Percentiles rank a stretch among this genome's conserved stretches.
These are phyloP conservation scores for Magallana angulata DNA, from an alignment of 1,140 invertebrate genomes.

Conservation along the genomic window DNA sequence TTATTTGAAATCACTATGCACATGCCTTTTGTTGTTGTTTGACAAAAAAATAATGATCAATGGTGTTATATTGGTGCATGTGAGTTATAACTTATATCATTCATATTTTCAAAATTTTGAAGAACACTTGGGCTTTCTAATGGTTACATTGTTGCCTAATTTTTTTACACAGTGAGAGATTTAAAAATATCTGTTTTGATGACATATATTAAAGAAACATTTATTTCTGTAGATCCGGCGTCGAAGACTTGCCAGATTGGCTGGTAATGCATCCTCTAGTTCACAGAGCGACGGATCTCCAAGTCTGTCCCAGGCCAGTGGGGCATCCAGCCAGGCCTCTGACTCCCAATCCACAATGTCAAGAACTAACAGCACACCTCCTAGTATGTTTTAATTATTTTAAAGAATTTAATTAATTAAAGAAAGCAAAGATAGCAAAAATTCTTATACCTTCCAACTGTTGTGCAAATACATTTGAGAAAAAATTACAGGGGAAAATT, in stretches of 20 bases:
- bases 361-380: constrained; percentile 32
- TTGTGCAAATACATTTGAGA: no score
- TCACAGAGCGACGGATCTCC: background rate
- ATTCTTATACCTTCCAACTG: no score
- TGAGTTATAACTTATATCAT: no score
- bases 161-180: no score
- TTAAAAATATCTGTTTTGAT: background rate
- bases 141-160: no score
- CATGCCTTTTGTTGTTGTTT: background rate
- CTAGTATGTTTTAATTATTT: constrained; percentile 4
- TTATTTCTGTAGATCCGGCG: constrained; percentile 83
- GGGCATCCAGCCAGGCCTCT: constrained; percentile 30
- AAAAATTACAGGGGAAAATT: no score
- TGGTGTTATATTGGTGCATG: background rate
- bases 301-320: constrained; percentile 35
- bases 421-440: no score
- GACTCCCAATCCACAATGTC: background rate
- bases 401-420: no score
- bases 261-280: constrained; percentile 68
- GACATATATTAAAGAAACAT: background rate
- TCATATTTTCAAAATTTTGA: no score
- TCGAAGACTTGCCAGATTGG: constrained; percentile 85
- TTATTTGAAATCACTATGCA: constrained; percentile 20
- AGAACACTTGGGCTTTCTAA: no score
- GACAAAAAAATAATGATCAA: background rate